Evolutionary conservation across 2,888 invertebrate species (phyloP), one percentile per base, ranked within the genome.

Genomic region (Candidula unifasciata): DNA sequence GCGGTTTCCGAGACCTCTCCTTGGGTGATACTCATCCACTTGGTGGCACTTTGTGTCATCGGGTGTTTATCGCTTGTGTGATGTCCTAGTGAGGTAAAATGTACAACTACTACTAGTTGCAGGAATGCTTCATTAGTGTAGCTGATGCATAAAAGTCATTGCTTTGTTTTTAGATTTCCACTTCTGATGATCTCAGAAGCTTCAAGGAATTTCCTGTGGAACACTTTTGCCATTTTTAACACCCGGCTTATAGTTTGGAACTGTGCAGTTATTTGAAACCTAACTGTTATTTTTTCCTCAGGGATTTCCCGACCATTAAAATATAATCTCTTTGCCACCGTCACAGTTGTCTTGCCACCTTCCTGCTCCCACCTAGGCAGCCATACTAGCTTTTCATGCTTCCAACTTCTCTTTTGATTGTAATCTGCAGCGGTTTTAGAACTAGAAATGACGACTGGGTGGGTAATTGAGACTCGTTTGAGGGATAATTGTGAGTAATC

Each of bases 391-490:
- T 60, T n/a, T 30, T 57, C 57, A 57, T 57, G 57, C 77, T 57
- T 30, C 60, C 33, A 57, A 77, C 77, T 57, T 33, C 30, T 0
- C 44, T 13, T 57, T 8, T 5, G 30, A 69, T 77, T 18, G 54
- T 77, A 33, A 77, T 54, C 54, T 57, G 21, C 60, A 30, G 74
- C 21, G 54, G 54, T n/a, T n/a, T 24, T 2, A 33, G 52, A 27
- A 27, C 27, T 27, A 54, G n/a, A 74, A 21, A 27, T 74, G 74
- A 13, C 44, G 44, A 44, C n/a, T 54, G n/a, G 77, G 21, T 77
- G 77, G 57, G 77, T 77, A 57, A 77, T 77, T 77, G 77, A 18
- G 1, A 57, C 30, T 44, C 57, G 52, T 57, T 33, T 24, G 27
- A 6, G 57, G 52, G 24, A 37, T 77, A 44, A 77, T 30, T 18